Percentiles rank a stretch among this genome's conserved stretches.
Evolutionary conservation across 2,113 vertebrate species (phyloP).

Genomic region (Cyanistes caeruleus): DNA sequence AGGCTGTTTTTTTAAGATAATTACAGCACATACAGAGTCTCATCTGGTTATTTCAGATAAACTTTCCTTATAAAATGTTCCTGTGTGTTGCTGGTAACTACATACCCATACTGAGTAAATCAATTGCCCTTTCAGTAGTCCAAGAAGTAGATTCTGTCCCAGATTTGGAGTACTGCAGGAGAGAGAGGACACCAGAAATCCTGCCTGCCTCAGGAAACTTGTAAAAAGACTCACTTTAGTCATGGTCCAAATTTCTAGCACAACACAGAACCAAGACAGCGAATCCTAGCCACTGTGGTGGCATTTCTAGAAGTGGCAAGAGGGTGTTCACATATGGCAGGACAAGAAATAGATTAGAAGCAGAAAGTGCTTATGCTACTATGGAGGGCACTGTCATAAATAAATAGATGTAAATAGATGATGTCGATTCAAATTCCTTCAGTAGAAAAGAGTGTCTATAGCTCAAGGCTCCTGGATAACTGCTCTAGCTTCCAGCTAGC

Average conservation of each 20-base stretch:
- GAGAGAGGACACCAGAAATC: not conserved
- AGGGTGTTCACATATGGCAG: not conserved
- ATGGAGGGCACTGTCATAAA: not conserved
- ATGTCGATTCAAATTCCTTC: not conserved
- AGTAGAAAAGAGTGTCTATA: not conserved
- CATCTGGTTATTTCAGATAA: not conserved
- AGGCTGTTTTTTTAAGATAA: not conserved
- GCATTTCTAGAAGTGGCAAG: not conserved
- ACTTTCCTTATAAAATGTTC: not conserved
- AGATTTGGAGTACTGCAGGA: not conserved
- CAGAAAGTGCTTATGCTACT: not conserved
- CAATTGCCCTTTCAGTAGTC: not conserved
- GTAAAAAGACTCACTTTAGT: not conserved
- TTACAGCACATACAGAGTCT: not conserved
- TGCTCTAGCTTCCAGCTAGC: not conserved
- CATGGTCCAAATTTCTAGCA: not conserved
- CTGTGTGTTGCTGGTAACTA: not conserved
- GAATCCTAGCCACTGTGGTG: not conserved
- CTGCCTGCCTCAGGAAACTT: not conserved
- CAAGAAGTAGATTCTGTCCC: not conserved
- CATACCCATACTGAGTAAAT: not conserved
- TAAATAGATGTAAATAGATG: fast-evolving
- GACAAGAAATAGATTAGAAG: not conserved
- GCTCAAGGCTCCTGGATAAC: not conserved
- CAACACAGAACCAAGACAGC: fast-evolving